A percentile compares a stretch with the other conserved stretches of the same genome.
These are phyloP conservation scores for Falco cherrug DNA, from an alignment of 2,797 vertebrate genomes.

Conservation along the genomic window DNA sequence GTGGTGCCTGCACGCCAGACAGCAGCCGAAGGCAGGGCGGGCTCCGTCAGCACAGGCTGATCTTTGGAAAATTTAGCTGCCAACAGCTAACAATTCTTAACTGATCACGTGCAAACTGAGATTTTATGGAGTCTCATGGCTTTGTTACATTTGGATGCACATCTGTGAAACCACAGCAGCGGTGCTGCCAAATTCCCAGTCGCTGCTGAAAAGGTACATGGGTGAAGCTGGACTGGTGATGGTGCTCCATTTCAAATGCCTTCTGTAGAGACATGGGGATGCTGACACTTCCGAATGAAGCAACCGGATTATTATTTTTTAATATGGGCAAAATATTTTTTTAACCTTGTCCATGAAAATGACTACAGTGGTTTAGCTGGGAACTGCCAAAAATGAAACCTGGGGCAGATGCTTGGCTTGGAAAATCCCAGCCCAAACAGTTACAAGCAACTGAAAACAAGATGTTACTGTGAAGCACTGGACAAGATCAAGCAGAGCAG, in stretches of 20 bases:
- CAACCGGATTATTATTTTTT: slow-evolving; percentile 26
- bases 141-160: not conserved
- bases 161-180: not conserved
- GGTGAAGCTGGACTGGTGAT: not conserved
- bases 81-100: not conserved
- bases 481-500: not conserved
- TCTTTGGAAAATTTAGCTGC: not conserved
- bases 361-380: slow-evolving; percentile 22
- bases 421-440: not conserved
- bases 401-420: slow-evolving; percentile 16
- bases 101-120: not conserved
- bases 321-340: slow-evolving; percentile 46
- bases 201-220: not conserved
- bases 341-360: slow-evolving; percentile 47
- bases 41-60: not conserved
- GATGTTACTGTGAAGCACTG: not conserved
- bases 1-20: not conserved
- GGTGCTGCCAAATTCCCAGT: not conserved
- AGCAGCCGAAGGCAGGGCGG: accelerated
- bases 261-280: not conserved
- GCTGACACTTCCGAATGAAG: not conserved
- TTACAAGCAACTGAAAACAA: slow-evolving; percentile 27
- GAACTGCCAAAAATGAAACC: slow-evolving; percentile 48
- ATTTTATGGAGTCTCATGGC: not conserved
- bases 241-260: not conserved